A percentile compares a stretch with the other conserved stretches of the same genome.
phyloP scores from a whole-genome alignment of 1,140 invertebrate species.

The Drosophila ogumai region DNA sequence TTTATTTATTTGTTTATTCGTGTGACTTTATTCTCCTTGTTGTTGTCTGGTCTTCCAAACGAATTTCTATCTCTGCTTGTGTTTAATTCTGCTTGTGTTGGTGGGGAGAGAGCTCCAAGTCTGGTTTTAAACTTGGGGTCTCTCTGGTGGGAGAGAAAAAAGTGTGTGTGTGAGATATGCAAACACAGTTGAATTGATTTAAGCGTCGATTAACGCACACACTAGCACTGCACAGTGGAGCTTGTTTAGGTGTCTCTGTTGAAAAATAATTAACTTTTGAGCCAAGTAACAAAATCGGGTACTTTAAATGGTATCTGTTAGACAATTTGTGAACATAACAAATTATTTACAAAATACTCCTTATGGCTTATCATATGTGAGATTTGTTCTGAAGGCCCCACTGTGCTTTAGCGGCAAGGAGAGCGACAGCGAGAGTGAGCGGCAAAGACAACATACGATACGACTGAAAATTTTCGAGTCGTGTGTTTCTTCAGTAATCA shows the following conservation, averaged over 20 bases:
- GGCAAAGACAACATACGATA: slow-evolving; percentile 70
- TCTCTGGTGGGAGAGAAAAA: slow-evolving; percentile 10
- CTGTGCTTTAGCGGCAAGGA: slow-evolving; percentile 9
- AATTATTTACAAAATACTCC: not conserved
- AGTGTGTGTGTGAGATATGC: slow-evolving; percentile 53
- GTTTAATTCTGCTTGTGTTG: slow-evolving; percentile 8
- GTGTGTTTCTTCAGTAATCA: slow-evolving; percentile 74
- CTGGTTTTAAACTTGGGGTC: slow-evolving; percentile 48
- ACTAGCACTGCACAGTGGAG: slow-evolving; percentile 6
- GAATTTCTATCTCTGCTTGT: slow-evolving; percentile 46
- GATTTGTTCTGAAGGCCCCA: not conserved
- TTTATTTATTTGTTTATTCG: slow-evolving; percentile 78
- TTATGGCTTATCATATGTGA: not conserved
- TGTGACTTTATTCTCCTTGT: slow-evolving; percentile 31
- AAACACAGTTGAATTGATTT: slow-evolving; percentile 78
- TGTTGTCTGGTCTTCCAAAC: slow-evolving; percentile 45
- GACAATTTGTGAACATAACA: not conserved
- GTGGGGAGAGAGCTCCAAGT: slow-evolving; percentile 54
- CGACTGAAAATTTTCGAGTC: slow-evolving; percentile 59
- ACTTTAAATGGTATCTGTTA: not conserved
- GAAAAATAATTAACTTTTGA: not conserved
- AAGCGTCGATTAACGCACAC: slow-evolving; percentile 77
- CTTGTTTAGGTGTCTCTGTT: not conserved
- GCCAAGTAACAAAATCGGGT: not conserved
- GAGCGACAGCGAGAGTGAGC: slow-evolving; percentile 25